Conservation (phyloP, 2,888 invertebrate species). For the Eulithis testata region DNA sequence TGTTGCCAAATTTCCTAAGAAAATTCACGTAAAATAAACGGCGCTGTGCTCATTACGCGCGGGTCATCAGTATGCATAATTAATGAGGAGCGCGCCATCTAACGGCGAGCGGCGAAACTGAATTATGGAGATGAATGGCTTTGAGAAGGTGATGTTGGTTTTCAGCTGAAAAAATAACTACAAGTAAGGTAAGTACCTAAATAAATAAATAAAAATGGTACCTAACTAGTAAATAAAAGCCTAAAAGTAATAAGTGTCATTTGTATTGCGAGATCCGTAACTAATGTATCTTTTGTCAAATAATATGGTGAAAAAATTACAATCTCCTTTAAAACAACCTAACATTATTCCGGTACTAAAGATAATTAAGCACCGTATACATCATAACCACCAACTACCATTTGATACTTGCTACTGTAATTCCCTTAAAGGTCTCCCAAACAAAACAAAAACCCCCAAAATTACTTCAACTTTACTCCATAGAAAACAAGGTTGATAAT, state of each 20-base stretch:
- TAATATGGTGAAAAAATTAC: not conserved
- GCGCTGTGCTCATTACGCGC: constrained; percentile 83
- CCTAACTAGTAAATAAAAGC: too few species aligned
- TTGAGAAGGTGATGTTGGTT: constrained; percentile 49
- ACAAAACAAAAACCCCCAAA: constrained; percentile 15
- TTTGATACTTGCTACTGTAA: constrained; percentile 61
- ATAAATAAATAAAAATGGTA: not conserved
- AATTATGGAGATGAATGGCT: constrained; percentile 68
- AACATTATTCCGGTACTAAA: constrained; percentile 54
- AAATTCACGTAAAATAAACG: constrained; percentile 60
- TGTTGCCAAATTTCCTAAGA: constrained; percentile 73
- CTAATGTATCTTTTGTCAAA: not conserved
- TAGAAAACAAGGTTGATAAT: constrained; percentile 32
- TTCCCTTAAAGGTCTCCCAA: constrained; percentile 52
- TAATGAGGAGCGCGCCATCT: constrained; percentile 85
- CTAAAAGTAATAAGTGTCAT: too few species aligned
- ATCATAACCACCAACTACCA: constrained; percentile 72
- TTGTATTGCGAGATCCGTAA: too few species aligned
- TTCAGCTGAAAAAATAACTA: not conserved
- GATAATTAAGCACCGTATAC: constrained; percentile 73
- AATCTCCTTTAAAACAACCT: constrained; percentile 29
- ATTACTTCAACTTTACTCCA: constrained; percentile 17
- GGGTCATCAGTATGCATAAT: constrained; percentile 92
- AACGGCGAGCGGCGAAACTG: constrained; percentile 68
- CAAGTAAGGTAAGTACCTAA: not conserved